Conservation (phyloP, 1,140 invertebrate species). For the Homalodisca vitripennis region DNA sequence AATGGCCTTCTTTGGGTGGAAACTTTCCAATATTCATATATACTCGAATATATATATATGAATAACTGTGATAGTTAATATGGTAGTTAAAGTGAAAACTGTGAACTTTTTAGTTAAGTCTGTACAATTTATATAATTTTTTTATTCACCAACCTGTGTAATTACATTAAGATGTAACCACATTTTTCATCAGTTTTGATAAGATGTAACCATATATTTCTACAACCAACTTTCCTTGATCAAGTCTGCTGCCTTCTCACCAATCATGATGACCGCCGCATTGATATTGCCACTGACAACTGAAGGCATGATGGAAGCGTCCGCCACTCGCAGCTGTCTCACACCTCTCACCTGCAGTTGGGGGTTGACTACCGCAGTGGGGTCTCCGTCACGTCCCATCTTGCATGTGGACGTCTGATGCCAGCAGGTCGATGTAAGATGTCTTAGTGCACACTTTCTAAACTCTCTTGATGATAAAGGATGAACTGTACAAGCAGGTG, state of each 20-base stretch:
- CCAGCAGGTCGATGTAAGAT: conserved; percentile 84
- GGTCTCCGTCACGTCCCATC: conserved; percentile 78
- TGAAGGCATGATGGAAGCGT: conserved; percentile 87
- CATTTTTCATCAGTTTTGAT: too few relatives aligned
- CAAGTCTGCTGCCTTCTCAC: conserved; percentile 79
- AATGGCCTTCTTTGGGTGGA: too few relatives aligned
- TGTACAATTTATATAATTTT: too few relatives aligned
- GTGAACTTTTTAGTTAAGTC: too few relatives aligned
- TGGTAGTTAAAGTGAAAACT: too few relatives aligned
- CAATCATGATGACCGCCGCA: conserved; percentile 84
- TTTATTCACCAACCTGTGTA: too few relatives aligned
- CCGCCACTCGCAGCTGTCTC: conserved; percentile 74
- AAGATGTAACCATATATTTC: too few relatives aligned
- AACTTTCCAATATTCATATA: too few relatives aligned
- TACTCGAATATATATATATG: too few relatives aligned
- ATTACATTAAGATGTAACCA: too few relatives aligned
- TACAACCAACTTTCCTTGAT: conserved; percentile 69
- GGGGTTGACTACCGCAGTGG: conserved; percentile 78
- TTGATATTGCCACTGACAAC: conserved; percentile 80
- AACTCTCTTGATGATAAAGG: conserved; percentile 67
- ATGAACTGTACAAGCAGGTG: conserved; percentile 65
- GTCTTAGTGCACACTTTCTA: conserved; percentile 65
- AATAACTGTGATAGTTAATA: too few relatives aligned
- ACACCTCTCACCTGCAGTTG: conserved; percentile 76
- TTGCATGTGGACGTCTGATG: conserved; percentile 78